phyloP scores from a whole-genome alignment of 2,113 vertebrate genomes.

The Caranx ignobilis region DNA sequence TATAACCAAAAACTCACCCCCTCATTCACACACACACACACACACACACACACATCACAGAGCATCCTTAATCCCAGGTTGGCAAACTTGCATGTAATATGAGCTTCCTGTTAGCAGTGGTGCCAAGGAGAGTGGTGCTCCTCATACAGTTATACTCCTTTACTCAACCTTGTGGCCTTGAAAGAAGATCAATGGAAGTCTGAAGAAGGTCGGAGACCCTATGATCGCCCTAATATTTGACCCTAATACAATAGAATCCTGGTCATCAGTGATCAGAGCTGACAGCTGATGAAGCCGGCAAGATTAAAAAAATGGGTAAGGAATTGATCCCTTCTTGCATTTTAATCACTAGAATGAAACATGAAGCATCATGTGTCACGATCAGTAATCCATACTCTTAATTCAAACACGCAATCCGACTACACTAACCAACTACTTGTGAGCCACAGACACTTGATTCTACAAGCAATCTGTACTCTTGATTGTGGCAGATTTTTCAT shows the following conservation, averaged over 20 bases:
- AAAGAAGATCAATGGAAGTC: conserved; percentile 22
- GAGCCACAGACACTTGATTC: conserved; percentile 25
- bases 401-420: not conserved
- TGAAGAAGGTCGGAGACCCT: not conserved
- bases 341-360: conserved; percentile 5
- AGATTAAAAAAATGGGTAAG: conserved; percentile 37
- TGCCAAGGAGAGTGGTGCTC: conserved; percentile 30
- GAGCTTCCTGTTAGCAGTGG: conserved; percentile 27
- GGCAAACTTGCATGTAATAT: conserved; percentile 40
- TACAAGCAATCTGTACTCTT: conserved; percentile 29
- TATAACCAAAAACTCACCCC: conserved; percentile 35
- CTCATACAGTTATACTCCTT: not conserved
- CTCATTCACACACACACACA: conserved; percentile 39
- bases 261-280: conserved; percentile 23
- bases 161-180: not conserved
- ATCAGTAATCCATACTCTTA: not conserved
- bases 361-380: not conserved
- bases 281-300: conserved; percentile 1
- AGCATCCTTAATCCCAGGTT: conserved; percentile 50
- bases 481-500: conserved; percentile 57
- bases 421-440: not conserved
- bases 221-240: conserved; percentile 35
- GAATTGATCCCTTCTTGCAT: conserved; percentile 34
- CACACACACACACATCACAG: conserved; percentile 37
- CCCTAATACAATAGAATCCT: conserved; percentile 45